phyloP scores from a whole-genome alignment of 2,888 invertebrate genomes.

The Portevinia maculata region DNA sequence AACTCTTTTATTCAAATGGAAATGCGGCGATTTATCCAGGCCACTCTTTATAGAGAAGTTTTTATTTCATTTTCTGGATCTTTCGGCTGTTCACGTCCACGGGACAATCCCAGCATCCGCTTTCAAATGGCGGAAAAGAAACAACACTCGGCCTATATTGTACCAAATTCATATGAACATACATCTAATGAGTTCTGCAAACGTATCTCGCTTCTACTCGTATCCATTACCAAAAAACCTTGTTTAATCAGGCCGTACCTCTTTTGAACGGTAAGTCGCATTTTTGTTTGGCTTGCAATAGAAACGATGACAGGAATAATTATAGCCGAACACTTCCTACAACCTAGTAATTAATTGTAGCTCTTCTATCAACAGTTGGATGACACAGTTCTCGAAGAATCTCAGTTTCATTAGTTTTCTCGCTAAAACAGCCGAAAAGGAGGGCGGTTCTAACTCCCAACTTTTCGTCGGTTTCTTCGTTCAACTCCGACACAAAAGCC shows the following conservation, averaged over 20 bases:
- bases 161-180: too few species aligned
- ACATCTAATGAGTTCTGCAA: too few species aligned
- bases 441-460: slow-evolving; percentile 10
- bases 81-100: too few species aligned
- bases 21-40: too few species aligned
- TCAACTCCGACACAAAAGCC: not conserved
- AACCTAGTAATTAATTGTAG: slow-evolving; percentile 28
- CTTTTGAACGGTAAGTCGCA: slow-evolving; percentile 16
- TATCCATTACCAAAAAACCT: too few species aligned
- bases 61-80: too few species aligned
- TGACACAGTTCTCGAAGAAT: slow-evolving; percentile 16
- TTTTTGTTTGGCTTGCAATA: slow-evolving; percentile 1
- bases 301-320: slow-evolving; percentile 28
- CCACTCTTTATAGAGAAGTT: too few species aligned
- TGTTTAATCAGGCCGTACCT: slow-evolving; percentile 4
- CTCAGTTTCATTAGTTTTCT: not conserved
- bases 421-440: not conserved
- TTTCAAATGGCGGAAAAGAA: too few species aligned
- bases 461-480: not conserved
- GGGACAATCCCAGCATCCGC: too few species aligned
- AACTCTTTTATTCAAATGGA: too few species aligned
- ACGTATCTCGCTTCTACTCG: too few species aligned
- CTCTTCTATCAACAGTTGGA: slow-evolving; percentile 21
- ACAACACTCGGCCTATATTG: too few species aligned
- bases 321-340: slow-evolving; percentile 8